phyloP scores from a whole-genome alignment of 2,888 invertebrate species.

The Lymantria monacha region DNA sequence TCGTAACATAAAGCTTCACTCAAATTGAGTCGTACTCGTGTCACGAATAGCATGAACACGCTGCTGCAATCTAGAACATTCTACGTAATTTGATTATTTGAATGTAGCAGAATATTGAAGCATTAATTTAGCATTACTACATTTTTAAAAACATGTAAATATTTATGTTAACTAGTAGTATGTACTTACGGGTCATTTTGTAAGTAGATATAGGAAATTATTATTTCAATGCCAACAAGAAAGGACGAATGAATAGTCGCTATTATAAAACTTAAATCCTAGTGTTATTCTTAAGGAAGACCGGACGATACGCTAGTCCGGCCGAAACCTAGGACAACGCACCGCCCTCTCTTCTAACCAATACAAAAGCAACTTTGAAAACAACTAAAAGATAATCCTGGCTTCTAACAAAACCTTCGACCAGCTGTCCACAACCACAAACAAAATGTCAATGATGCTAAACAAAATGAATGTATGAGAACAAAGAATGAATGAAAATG shows the following conservation, averaged over 20 bases:
- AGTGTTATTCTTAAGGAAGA: slow-evolving; percentile 38
- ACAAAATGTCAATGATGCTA: slow-evolving; percentile 20
- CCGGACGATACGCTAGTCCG: slow-evolving; percentile 81
- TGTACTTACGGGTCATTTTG: slow-evolving; percentile 77
- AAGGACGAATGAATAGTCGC: slow-evolving; percentile 38
- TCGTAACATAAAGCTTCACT: slow-evolving; percentile 22
- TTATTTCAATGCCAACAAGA: slow-evolving; percentile 43
- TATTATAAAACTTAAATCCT: slow-evolving; percentile 32
- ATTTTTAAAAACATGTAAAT: neutral
- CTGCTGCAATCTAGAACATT: slow-evolving; percentile 48
- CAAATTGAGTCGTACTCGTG: slow-evolving; percentile 22
- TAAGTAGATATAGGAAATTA: slow-evolving; percentile 20
- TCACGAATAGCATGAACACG: slow-evolving; percentile 30
- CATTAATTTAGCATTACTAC: neutral
- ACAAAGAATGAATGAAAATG: neutral
- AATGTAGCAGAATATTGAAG: neutral
- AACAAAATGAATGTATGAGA: slow-evolving; percentile 3
- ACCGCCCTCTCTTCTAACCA: slow-evolving; percentile 70
- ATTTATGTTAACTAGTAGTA: neutral
- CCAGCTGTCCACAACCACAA: slow-evolving; percentile 60
- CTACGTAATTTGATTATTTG: slow-evolving; percentile 31
- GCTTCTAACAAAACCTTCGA: slow-evolving; percentile 32
- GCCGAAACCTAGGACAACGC: slow-evolving; percentile 81
- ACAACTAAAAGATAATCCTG: slow-evolving; percentile 63
- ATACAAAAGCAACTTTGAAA: slow-evolving; percentile 62